Base-by-base conservation (phyloP, 92 coral and sea anemone species). In the Actinernus sp. region DNA sequence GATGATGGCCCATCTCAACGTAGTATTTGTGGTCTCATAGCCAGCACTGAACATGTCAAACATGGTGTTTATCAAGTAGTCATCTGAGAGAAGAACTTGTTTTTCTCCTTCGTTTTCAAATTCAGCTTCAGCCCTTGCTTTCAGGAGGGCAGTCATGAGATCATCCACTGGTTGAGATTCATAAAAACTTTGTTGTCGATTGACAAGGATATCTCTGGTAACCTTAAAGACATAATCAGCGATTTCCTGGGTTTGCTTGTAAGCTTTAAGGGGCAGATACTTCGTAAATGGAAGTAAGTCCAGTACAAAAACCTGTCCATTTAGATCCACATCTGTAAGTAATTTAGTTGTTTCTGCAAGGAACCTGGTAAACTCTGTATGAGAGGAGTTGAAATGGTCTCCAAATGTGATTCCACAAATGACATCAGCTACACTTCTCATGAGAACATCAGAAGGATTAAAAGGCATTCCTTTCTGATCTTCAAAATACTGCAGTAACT, bases 41-140 rank as follows among this genome's bases (percentile, higher is more conserved):
- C 82, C 88, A 6, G 88, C 88, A 28, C 63, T 49, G 28, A 82
- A 72, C 76, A 71, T 82, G 28, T 82, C 83, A 3, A 20, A 16
- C 45, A 73, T 10, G 18, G 76, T 65, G 25, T 63, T 61, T 12
- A 82, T 27, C 29, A 82, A 19, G 63, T 41, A 57, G 37, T 73
- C 82, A n/a, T 73, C 88, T 8, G 75, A 58, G 6, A 82, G 29
- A 13, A 74, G 26, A 2, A 56, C 68, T 12, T 52, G 49, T 18
- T 16, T 25, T 9, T 66, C 64, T 36, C 66, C 73, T 13, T 61
- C 78, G 6, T 50, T 55, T 32, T 66, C 53, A 27, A 12, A n/a
- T 25, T 48, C 61, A 31, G 83, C 78, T 26, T 68, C 83, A 23
- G 32, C 49, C 55, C 73, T 32, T 41, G 49, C 72, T 49, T 61